Conservation (phyloP, 2,888 invertebrate genomes). For the Tipula unca region DNA sequence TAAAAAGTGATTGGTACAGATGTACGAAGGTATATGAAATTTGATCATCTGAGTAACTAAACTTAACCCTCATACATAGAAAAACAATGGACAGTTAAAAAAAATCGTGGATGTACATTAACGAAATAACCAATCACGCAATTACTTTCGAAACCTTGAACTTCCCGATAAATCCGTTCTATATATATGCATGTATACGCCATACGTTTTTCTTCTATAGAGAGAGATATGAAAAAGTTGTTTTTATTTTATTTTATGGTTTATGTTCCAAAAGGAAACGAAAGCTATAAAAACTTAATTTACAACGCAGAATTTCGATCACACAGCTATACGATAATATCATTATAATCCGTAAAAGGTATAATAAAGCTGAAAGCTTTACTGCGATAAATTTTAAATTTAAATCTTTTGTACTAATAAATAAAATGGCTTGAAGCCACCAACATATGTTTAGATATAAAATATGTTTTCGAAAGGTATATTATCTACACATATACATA, state of each 20-base stretch:
- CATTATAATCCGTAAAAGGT: background rate
- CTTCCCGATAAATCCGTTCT: background rate
- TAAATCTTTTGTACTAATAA: background rate
- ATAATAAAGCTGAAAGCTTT: background rate
- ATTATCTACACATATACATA: background rate
- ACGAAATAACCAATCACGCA: background rate
- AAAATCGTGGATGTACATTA: background rate
- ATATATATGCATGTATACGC: too few species aligned
- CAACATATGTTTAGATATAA: background rate
- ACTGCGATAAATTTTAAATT: background rate
- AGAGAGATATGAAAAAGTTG: background rate
- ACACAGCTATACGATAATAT: background rate
- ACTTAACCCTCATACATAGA: background rate
- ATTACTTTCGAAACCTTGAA: background rate
- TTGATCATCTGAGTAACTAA: background rate
- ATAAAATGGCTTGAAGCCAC: background rate
- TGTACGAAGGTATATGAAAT: background rate
- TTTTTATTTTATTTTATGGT: background rate
- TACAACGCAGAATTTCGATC: background rate
- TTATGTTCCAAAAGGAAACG: background rate
- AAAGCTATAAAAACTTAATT: background rate
- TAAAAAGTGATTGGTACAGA: background rate
- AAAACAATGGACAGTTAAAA: background rate
- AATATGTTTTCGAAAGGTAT: background rate
- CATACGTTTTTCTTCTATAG: background rate